phyloP scores from a whole-genome alignment of 2,888 invertebrate species.

The Cordilura impudica region DNA sequence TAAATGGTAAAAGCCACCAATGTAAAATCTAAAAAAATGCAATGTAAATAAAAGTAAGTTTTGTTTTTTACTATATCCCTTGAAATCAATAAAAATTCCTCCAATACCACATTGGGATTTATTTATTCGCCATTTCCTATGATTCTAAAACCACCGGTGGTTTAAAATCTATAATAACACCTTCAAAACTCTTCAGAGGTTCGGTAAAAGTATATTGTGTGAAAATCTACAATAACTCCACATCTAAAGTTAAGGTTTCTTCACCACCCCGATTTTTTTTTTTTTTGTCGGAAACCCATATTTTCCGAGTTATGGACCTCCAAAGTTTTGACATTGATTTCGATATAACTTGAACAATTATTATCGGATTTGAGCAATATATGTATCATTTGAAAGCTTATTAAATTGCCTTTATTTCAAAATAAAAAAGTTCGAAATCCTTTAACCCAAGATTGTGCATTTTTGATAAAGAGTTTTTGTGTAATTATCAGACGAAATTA shows the following conservation, averaged over 20 bases:
- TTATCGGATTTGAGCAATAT: too few species aligned
- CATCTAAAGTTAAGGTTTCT: slow-evolving; percentile 77
- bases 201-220: slow-evolving; percentile 91
- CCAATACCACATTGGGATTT: slow-evolving; percentile 82
- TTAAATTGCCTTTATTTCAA: too few species aligned
- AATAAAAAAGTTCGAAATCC: too few species aligned
- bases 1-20: slow-evolving; percentile 86
- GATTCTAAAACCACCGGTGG: slow-evolving; percentile 63
- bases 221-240: slow-evolving; percentile 85
- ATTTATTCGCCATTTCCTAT: slow-evolving; percentile 82
- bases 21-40: slow-evolving; percentile 64
- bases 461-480: too few species aligned
- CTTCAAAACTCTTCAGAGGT: slow-evolving; percentile 76
- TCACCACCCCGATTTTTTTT: slow-evolving; percentile 3
- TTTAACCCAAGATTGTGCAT: too few species aligned
- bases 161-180: slow-evolving; percentile 39
- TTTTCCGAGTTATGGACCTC: too few species aligned
- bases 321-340: too few species aligned
- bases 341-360: too few species aligned
- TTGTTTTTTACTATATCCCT: slow-evolving; percentile 76
- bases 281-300: too few species aligned
- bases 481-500: too few species aligned
- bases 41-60: background rate
- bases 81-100: slow-evolving; percentile 77
- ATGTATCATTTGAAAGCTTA: too few species aligned